phyloP scores from a whole-genome alignment of 2,113 vertebrate species.

The Rhabdomys dilectus region DNA sequence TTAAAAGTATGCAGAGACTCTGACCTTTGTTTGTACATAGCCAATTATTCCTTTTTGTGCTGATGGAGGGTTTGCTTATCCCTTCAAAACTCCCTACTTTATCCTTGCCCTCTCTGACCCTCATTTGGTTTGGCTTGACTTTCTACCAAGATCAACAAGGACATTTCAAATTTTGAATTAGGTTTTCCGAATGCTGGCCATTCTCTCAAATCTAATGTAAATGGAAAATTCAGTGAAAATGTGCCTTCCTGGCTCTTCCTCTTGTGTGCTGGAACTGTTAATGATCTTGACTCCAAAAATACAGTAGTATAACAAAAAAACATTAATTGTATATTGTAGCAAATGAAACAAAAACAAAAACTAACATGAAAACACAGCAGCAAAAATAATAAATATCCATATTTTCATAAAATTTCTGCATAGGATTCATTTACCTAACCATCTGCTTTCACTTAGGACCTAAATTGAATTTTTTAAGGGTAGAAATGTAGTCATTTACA shows the following conservation, averaged over 20 bases:
- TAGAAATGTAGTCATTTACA: background rate
- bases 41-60: conserved; percentile 59
- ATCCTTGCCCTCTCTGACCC: conserved; percentile 45
- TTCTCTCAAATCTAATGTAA: conserved; percentile 17
- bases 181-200: conserved; percentile 33
- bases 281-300: background rate
- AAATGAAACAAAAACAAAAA: background rate
- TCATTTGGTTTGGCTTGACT: conserved; percentile 57
- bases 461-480: background rate
- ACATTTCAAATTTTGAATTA: conserved; percentile 40
- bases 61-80: conserved; percentile 68
- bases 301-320: background rate
- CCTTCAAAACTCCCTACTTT: background rate
- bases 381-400: background rate
- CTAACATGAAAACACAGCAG: background rate
- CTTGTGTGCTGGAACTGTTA: background rate
- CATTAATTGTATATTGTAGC: background rate
- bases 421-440: background rate
- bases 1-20: conserved; percentile 55
- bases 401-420: background rate
- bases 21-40: conserved; percentile 56
- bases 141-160: conserved; percentile 50
- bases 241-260: background rate
- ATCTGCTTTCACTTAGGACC: background rate
- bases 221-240: conserved; percentile 29